Conservation (phyloP, 2,113 vertebrate species). For the rat (Rattus norvegicus) region DNA sequence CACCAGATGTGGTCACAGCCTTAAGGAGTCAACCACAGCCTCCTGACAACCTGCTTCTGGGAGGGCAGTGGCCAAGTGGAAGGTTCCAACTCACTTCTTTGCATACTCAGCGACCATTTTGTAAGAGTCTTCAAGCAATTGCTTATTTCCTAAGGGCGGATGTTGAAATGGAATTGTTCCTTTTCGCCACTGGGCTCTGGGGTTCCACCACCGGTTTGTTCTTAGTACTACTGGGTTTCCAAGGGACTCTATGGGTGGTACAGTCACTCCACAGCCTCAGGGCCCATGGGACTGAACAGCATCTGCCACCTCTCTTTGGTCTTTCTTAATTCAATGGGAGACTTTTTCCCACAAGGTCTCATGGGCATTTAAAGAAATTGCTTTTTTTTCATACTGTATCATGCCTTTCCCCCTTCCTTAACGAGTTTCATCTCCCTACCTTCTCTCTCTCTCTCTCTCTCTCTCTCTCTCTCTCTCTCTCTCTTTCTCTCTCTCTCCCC, state of each 20-base stretch:
- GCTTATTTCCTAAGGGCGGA: conserved; percentile 36
- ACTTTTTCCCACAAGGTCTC: neutral
- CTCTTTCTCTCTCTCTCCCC: too few species aligned
- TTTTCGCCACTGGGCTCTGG: neutral
- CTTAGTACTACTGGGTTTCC: neutral
- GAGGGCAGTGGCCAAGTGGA: neutral
- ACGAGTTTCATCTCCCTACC: neutral
- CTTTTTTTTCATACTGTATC: neutral
- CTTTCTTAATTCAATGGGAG: neutral
- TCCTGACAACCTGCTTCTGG: neutral
- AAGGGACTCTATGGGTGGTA: neutral
- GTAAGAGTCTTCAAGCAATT: neutral
- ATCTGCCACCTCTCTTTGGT: neutral
- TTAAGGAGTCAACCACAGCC: neutral
- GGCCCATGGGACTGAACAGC: neutral
- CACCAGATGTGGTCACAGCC: neutral
- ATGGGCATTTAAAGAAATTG: neutral
- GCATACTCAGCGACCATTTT: neutral
- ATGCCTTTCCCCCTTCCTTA: neutral
- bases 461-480: neutral
- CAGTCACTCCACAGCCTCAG: neutral
- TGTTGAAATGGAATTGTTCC: neutral
- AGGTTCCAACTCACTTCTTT: neutral
- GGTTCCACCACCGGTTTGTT: neutral
- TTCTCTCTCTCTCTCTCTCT: neutral